Conservation (phyloP, 2,113 vertebrate species). For the human (Homo sapiens) region DNA sequence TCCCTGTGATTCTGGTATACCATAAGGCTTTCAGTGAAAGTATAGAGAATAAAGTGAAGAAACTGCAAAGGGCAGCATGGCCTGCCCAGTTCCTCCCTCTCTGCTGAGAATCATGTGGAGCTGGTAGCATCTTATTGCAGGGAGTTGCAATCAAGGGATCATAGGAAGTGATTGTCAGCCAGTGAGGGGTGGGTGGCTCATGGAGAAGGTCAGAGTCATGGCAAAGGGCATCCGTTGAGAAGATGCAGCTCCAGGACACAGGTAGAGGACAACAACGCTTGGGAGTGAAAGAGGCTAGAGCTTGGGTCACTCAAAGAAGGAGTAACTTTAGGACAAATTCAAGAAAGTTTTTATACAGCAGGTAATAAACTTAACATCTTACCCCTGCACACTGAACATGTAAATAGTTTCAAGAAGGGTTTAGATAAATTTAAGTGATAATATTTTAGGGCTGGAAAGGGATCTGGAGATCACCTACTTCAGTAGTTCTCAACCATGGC, state of each 20-base stretch:
- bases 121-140: background rate
- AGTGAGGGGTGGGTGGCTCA: background rate
- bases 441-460: constrained; percentile 17
- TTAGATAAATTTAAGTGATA: constrained; percentile 51
- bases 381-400: background rate
- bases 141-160: too few relatives aligned
- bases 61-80: background rate
- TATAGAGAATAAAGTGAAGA: background rate
- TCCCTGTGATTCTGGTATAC: background rate
- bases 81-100: background rate
- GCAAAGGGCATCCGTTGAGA: background rate
- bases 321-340: constrained; percentile 4
- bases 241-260: background rate
- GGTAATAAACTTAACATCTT: background rate
- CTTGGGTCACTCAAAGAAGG: background rate
- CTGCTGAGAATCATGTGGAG: background rate
- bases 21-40: background rate
- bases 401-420: background rate
- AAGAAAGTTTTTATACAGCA: background rate
- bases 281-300: background rate
- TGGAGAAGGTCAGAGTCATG: background rate
- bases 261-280: background rate
- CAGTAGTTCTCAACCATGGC: background rate
- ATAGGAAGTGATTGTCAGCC: background rate
- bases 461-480: background rate